Evolutionary conservation across 2,797 vertebrate species (phyloP), one percentile per base, ranked within the genome.

Genomic region (Menidia menidia): DNA sequence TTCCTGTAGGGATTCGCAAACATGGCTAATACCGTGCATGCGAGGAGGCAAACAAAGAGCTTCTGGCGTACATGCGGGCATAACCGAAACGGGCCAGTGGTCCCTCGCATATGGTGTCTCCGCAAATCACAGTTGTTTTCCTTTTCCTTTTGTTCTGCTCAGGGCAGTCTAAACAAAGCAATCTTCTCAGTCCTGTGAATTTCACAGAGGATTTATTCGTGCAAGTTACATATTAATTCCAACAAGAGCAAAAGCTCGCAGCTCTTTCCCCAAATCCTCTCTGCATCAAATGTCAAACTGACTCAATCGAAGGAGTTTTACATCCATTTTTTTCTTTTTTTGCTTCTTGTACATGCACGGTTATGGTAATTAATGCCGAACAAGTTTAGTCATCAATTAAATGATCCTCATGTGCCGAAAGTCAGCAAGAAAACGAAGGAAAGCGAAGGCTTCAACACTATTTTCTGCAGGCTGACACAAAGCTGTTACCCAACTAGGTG

Each of bases 21-120:
- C 60, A 51, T 8, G 68, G 44, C 13, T 63, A 43, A n/a, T 47
- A 51, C 59, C 54, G 65, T 57, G 57, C 53, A 19, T 19, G 19
- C 32, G 54, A 47, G 11, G n/a, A 55, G 19, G 48, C 0, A 3
- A 33, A 41, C 41, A 35, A 42, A 18, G n/a, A 62, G 43, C 30
- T 48, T 43, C 19, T 45, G 53, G 47, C 0, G 10, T 33, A 58
- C 56, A 66, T 25, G 60, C 16, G 41, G 51, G 1, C 30, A 52
- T 53, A 45, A 11, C 2, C 18, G 7, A 13, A 13, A 39, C 10
- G 25, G 12, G 14, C 25, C 14, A 32, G 32, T 14, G 51, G 10
- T 51, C 9, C 9, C 4, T 18, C 48, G 30, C 3, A 30, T 30
- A 13, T 4, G 13, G 48, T 12, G 10, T 52, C 50, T 51, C 7